phyloP scores from a whole-genome alignment of 2,888 invertebrate species.

The Eudasyphora cyanicolor region DNA sequence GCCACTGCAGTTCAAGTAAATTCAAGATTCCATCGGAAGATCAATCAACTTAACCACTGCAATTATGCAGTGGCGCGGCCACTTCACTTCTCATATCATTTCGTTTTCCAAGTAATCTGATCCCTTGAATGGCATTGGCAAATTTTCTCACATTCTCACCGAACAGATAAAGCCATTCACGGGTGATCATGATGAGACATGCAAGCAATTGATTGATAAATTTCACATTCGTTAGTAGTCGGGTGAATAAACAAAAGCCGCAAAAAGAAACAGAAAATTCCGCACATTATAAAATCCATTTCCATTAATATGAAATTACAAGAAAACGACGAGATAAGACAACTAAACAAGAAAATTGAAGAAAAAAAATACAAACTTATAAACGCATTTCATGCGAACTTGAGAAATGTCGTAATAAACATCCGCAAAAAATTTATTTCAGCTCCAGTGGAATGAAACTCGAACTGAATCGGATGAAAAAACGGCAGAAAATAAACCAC shows the following conservation, averaged over 20 bases:
- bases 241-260: constrained; percentile 4
- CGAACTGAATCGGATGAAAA: neutral
- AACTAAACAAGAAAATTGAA: neutral
- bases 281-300: no score
- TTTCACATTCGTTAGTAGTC: constrained; percentile 7
- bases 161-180: neutral
- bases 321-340: neutral
- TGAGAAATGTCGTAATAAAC: constrained; percentile 24
- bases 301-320: constrained; percentile 10
- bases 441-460: constrained; percentile 18
- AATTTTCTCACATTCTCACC: constrained; percentile 24
- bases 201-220: constrained; percentile 10
- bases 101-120: constrained; percentile 12
- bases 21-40: constrained; percentile 1
- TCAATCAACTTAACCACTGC: neutral
- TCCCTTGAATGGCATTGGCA: neutral
- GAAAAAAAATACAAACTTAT: no score
- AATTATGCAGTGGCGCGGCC: neutral
- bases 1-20: no score
- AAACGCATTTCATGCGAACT: constrained; percentile 6
- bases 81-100: neutral
- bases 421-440: constrained; percentile 14
- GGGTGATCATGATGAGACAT: no score
- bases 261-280: neutral
- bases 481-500: neutral